Conservation (phyloP, 1,140 invertebrate species). For the Tetramorium simillimum region DNA sequence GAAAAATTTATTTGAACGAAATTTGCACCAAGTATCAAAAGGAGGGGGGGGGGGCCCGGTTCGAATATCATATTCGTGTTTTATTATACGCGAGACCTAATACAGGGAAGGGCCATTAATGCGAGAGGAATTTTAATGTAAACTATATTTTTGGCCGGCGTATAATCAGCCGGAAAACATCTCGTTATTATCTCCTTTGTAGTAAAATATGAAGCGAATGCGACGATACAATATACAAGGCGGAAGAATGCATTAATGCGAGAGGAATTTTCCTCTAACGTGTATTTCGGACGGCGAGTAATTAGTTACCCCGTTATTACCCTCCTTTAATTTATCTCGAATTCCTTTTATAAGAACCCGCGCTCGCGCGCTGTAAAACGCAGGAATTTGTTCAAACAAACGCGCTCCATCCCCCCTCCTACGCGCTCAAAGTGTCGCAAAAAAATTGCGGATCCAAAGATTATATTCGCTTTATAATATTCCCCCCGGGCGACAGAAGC, state of each 20-base stretch:
- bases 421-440: conserved; percentile 15
- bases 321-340: conserved; percentile 41
- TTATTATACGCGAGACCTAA: not conserved
- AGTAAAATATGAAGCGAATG: not conserved
- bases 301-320: conserved; percentile 37
- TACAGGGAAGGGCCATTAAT: not conserved
- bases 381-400: conserved; percentile 31
- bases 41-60: too few species aligned
- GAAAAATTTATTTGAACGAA: not conserved
- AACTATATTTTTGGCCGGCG: not conserved
- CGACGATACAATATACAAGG: conserved; percentile 19
- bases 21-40: not conserved
- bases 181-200: conserved; percentile 37
- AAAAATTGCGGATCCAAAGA: conserved; percentile 29
- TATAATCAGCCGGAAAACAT: conserved; percentile 39
- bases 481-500: conserved; percentile 47
- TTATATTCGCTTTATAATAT: conserved; percentile 58
- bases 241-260: conserved; percentile 41
- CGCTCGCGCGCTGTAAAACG: not conserved
- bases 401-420: not conserved
- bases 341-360: conserved; percentile 24
- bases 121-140: not conserved
- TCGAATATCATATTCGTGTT: not conserved
- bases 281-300: conserved; percentile 25
- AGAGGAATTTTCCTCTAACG: conserved; percentile 46